Base-by-base conservation (phyloP, 30 jellyfish, hydroid and myxozoan genomes). In the Cassiopea xamachana region DNA sequence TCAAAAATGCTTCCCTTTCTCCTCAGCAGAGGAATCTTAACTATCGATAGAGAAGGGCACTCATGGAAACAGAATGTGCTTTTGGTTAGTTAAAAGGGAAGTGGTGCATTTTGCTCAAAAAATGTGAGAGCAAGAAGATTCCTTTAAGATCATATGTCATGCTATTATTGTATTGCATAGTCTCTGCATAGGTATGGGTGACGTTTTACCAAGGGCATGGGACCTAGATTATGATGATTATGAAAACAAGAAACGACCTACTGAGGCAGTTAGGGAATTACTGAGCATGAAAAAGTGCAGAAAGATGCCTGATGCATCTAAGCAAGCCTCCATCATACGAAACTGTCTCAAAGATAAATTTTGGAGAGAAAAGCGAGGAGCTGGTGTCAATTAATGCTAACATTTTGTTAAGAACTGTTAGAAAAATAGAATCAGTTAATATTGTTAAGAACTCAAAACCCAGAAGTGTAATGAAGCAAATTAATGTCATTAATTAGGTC, bases 31-130 rank as follows among this genome's bases (percentile, higher is more conserved):
- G 48, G 14, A 72, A 69, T 58, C 71, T 84, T 45, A 79, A 88
- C 80, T 78, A 69, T 39, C 46, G 95, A 70, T 79, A 46, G 16
- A 88, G 95, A 27, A 68, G 91, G 51, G 95, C 92, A 8, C 27
- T 92, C 46, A 61, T 87, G 82, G 92, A 76, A 12, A 45, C 73
- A 16, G 94, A 87, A 58, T 92, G 85, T 5, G 94, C 94, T 16
- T 87, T 87, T 69, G 94, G 94, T 4, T 19, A 69, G 75, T 51
- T 87, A 86, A 87, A 87, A 60, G 75, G 92, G 45, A 51, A 84
- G 49, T 87, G 85, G 78, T 5, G 92, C 2, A 64, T 87, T 27
- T 84, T 87, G 68, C 85, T 17, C 14, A 85, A 73, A 18, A 77
- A 87, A 87, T 87, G 94, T 60, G 94, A 87, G 55, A 6, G 70